Evolutionary conservation across 2,888 invertebrate genomes (phyloP).

Genomic region (Saturnia pavonia): DNA sequence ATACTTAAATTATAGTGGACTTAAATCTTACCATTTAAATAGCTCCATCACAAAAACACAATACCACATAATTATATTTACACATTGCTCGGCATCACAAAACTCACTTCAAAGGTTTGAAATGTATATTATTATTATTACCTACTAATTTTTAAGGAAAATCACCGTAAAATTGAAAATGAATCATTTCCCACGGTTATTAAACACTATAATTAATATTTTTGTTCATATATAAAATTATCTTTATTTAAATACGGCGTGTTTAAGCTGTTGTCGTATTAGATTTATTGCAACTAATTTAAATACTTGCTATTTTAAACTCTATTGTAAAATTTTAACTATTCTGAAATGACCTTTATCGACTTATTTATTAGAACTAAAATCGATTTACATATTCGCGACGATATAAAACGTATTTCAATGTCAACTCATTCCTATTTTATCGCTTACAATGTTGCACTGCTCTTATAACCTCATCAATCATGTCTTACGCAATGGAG

Average conservation of each 20-base stretch:
- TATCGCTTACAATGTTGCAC: constrained; percentile 20
- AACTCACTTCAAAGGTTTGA: background rate
- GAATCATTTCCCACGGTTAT: background rate
- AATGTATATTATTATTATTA: background rate
- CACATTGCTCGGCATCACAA: background rate
- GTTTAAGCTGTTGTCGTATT: background rate
- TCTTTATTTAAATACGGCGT: background rate
- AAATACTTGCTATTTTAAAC: background rate
- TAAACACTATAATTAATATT: background rate
- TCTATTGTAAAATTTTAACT: background rate
- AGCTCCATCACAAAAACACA: too few relatives aligned
- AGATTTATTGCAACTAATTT: background rate
- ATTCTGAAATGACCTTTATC: constrained; percentile 7
- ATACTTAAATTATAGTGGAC: too few relatives aligned
- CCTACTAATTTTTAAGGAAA: background rate
- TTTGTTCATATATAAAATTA: constrained; percentile 2
- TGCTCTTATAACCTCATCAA: constrained; percentile 52
- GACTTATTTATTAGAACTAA: constrained; percentile 9
- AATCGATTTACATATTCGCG: constrained; percentile 14
- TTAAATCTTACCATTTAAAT: too few relatives aligned
- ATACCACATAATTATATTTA: background rate
- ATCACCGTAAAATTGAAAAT: background rate
- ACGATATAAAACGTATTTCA: constrained; percentile 21
- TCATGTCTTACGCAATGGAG: constrained; percentile 68
- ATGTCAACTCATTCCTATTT: constrained; percentile 24